phyloP scores from a whole-genome alignment of 2,888 invertebrate species.

The Brenthis hecate region DNA sequence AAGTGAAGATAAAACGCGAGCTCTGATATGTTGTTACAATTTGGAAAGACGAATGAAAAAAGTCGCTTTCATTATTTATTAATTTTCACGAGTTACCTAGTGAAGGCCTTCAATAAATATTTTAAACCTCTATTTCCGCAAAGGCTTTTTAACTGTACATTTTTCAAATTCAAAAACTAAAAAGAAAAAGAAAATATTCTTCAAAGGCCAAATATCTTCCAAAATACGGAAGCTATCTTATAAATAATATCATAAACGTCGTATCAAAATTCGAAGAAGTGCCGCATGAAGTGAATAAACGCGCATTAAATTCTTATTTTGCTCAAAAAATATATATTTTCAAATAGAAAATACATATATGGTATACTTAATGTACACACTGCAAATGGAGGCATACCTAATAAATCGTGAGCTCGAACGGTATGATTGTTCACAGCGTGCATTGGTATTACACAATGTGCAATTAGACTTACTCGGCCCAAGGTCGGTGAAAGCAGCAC shows the following conservation, averaged over 20 bases:
- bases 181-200: background rate
- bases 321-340: background rate
- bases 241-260: conserved; percentile 6
- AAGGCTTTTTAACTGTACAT: conserved; percentile 1
- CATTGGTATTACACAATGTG: conserved; percentile 30
- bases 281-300: background rate
- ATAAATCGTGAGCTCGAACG: conserved; percentile 23
- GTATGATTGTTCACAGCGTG: conserved; percentile 23
- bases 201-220: background rate
- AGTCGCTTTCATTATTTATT: conserved; percentile 27
- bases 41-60: conserved; percentile 51
- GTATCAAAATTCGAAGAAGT: background rate
- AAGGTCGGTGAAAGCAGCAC: conserved; percentile 34
- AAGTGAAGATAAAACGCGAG: conserved; percentile 72
- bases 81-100: conserved; percentile 17
- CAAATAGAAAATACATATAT: background rate
- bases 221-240: conserved; percentile 6
- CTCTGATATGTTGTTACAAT: conserved; percentile 75
- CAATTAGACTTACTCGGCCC: conserved; percentile 28
- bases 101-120: conserved; percentile 4
- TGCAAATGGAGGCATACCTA: conserved; percentile 19
- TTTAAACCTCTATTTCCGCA: conserved; percentile 1
- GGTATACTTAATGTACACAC: background rate
- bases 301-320: background rate
- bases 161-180: background rate